A percentile compares a stretch with the other conserved stretches of the same genome.
phyloP scores from a whole-genome alignment of 2,888 invertebrate genomes.

The Buathra laborator region DNA sequence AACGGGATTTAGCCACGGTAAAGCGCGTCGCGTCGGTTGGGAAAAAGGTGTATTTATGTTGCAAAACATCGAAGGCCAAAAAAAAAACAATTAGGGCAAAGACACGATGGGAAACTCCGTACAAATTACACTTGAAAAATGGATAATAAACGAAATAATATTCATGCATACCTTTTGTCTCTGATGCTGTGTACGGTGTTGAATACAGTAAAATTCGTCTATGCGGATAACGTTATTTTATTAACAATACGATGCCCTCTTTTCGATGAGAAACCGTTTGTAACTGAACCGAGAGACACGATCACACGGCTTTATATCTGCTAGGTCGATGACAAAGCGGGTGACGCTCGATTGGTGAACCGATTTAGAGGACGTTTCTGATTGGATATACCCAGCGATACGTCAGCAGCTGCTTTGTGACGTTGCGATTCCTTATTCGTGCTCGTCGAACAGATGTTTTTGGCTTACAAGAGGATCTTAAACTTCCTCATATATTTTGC shows the following conservation, averaged over 20 bases:
- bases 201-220: slow-evolving; percentile 38
- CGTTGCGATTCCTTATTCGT: slow-evolving; percentile 71
- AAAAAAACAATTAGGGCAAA: no score
- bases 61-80: no score
- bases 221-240: background rate
- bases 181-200: slow-evolving; percentile 41
- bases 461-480: slow-evolving; percentile 12
- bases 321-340: slow-evolving; percentile 53
- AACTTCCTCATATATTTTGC: slow-evolving; percentile 9
- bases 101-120: no score
- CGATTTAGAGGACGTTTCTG: slow-evolving; percentile 53
- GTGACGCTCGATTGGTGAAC: slow-evolving; percentile 60
- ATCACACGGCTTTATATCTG: slow-evolving; percentile 46
- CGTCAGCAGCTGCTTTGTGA: slow-evolving; percentile 59
- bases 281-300: slow-evolving; percentile 48
- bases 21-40: no score
- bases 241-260: slow-evolving; percentile 16
- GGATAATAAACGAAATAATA: background rate
- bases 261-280: slow-evolving; percentile 24
- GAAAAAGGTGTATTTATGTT: no score
- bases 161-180: slow-evolving; percentile 13
- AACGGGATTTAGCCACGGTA: no score
- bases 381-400: slow-evolving; percentile 67
- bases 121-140: background rate
- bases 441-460: slow-evolving; percentile 68